Evolutionary conservation across 2,113 vertebrate genomes (phyloP).

Genomic region (Elgaria multicarinata): DNA sequence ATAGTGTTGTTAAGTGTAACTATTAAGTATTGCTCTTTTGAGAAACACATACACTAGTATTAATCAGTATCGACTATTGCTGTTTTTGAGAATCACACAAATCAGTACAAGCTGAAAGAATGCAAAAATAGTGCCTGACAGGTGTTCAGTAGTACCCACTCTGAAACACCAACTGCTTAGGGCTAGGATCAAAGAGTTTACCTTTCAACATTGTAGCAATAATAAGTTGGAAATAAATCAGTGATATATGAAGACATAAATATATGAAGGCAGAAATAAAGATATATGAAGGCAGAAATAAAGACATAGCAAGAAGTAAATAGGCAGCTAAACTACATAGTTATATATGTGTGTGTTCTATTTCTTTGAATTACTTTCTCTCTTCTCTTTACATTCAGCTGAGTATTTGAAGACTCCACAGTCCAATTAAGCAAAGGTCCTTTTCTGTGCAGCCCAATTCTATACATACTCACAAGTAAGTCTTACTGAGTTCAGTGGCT

Average conservation of each 20-base stretch:
- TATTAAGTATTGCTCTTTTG: slow-evolving; percentile 20
- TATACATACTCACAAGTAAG: not conserved
- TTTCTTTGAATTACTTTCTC: slow-evolving; percentile 61
- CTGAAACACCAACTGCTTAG: slow-evolving; percentile 36
- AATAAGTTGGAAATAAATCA: slow-evolving; percentile 50
- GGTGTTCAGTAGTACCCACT: slow-evolving; percentile 39
- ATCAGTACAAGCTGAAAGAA: slow-evolving; percentile 36
- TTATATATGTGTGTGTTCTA: not conserved
- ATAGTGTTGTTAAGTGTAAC: not conserved
- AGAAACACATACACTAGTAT: not conserved
- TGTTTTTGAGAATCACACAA: slow-evolving; percentile 31
- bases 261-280: slow-evolving; percentile 41
- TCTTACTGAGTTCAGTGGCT: not conserved
- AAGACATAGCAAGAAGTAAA: slow-evolving; percentile 38
- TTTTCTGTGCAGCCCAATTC: not conserved
- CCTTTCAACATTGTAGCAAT: slow-evolving; percentile 21
- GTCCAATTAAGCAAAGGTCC: not conserved
- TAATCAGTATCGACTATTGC: not conserved
- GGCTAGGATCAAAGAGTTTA: not conserved
- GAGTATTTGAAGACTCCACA: not conserved
- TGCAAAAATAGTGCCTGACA: slow-evolving; percentile 49
- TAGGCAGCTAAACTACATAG: not conserved
- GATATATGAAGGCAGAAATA: slow-evolving; percentile 35
- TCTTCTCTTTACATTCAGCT: not conserved
- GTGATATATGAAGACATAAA: slow-evolving; percentile 34